Base-by-base conservation (phyloP, 1,140 invertebrate genomes). In the Drosophila nigromelanica region DNA sequence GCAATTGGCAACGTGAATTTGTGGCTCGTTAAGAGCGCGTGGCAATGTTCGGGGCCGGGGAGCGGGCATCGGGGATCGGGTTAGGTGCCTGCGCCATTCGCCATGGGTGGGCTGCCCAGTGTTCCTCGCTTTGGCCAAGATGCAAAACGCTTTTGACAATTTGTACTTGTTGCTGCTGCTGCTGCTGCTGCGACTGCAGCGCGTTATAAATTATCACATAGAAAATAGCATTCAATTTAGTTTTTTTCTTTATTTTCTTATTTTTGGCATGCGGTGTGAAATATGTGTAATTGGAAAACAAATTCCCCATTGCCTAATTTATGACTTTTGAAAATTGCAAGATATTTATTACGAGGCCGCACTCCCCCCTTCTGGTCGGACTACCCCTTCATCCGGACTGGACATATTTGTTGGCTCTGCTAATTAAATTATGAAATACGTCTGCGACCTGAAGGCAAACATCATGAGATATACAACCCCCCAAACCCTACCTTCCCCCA, bases 191-290 rank as follows among this genome's bases (percentile, higher is more conserved):
- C 60, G 56, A 64, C 73, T 78, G 81, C 78, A 48, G 75, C 77
- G 77, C 80, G 80, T 90, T 90, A 90, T 90, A 90, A 90, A 90
- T 90, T 82, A 81, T 86, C 50, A 90, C 82, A 90, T 90, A 90
- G 81, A 90, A 85, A 72, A 86, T 90, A 82, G 86, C 64, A 72
- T 73, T 73, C 75, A 67, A 73, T 71, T 75, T 83, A 61, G 63
- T 62, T 76, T 61, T 63, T 63, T 45, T 45, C 60, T 56, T 42
- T 68, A 11, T 48, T 45, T 56, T 71, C 64, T 55, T 51, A 45
- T 33, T 67, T 77, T 82, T 89, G 69, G 83, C 85, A 75, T 89
- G 85, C 74, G 77, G 85, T 89, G 85, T 89, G 85, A 89, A 89
- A 85, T 89, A 89, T 86, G 82, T 78, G 82, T 89, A 85, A 89